Evolutionary conservation across 2,888 invertebrate species (phyloP), one percentile per base, ranked within the genome.

Genomic region (Xanthia togata): DNA sequence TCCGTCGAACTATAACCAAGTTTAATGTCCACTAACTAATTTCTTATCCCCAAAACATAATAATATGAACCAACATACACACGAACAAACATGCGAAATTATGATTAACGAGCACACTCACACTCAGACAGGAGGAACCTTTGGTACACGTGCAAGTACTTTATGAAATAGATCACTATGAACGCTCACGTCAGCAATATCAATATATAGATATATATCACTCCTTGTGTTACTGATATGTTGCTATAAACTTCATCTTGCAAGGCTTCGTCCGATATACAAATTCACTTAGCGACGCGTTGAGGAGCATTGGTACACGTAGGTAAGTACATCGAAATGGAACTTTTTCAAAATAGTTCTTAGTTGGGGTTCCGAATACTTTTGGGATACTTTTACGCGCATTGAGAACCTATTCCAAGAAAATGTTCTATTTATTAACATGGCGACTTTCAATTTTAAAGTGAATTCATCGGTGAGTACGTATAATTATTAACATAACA

Each of bases 1-100:
- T 68, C 53, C 38, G 35, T 80, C 91, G 70, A 59, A 85, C 90
- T 92, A 82, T 79, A 90, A 79, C 85, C 88, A 96, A 96, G 94
- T 96, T 96, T 96, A 95, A 96, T 96, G 96, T 96, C 96, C 96
- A 96, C 96, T 95, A 96, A 96, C 96, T 96, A 96, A 96, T 97
- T 96, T 97, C 97, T 96, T 97, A 96, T 96, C 96, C 96, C 96
- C 96, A 94, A 96, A 96, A 96, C 96, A 96, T 96, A 96, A 96
- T 96, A 96, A 96, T 95, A 94, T 95, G 95, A 95, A 92, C 95
- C 94, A 94, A 95, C 95, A 94, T 93, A 94, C 93, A 96, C 96
- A 96, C 93, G 95, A 93, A 96, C 96, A 96, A 96, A 97, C 95
- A 96, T 96, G 95, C 94, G 94, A 95, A 96, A 97, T 96, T 95